Percentiles rank a stretch among this genome's conserved stretches.
phyloP scores from a whole-genome alignment of 2,797 vertebrate species.

The Gobio occitaniae region DNA sequence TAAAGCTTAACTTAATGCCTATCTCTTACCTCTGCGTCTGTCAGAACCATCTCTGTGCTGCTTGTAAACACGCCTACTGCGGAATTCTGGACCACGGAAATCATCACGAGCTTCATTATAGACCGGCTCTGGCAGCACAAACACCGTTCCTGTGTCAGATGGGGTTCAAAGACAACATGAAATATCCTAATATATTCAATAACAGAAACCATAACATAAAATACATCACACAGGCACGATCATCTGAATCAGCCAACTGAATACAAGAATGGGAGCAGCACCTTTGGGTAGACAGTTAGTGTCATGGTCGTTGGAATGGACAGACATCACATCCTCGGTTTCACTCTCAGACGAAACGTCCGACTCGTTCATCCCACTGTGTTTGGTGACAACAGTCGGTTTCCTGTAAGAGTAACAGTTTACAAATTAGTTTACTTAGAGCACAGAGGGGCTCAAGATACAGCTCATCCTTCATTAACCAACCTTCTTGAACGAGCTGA shows the following conservation, averaged over 20 bases:
- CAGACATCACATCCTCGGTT: slow-evolving; percentile 78
- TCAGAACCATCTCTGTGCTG: slow-evolving; percentile 87
- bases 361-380: slow-evolving; percentile 92
- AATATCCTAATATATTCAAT: background rate
- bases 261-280: slow-evolving; percentile 60
- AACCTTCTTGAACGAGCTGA: slow-evolving; percentile 89
- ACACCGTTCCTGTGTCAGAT: slow-evolving; percentile 87
- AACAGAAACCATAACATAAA: background rate
- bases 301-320: slow-evolving; percentile 87
- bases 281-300: slow-evolving; percentile 93
- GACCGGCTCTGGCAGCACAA: slow-evolving; percentile 94
- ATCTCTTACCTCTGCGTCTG: slow-evolving; percentile 88
- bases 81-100: slow-evolving; percentile 98
- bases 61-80: slow-evolving; percentile 81
- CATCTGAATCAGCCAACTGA: background rate
- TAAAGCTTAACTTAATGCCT: background rate
- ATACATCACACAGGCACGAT: background rate
- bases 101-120: slow-evolving; percentile 94
- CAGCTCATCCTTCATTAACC: slow-evolving; percentile 45
- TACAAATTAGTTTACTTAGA: background rate
- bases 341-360: slow-evolving; percentile 84
- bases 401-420: slow-evolving; percentile 80
- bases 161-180: background rate
- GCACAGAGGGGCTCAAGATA: background rate
- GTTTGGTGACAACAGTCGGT: slow-evolving; percentile 91